phyloP scores from a whole-genome alignment of 2,797 vertebrate genomes.

The Prunella strophiata region DNA sequence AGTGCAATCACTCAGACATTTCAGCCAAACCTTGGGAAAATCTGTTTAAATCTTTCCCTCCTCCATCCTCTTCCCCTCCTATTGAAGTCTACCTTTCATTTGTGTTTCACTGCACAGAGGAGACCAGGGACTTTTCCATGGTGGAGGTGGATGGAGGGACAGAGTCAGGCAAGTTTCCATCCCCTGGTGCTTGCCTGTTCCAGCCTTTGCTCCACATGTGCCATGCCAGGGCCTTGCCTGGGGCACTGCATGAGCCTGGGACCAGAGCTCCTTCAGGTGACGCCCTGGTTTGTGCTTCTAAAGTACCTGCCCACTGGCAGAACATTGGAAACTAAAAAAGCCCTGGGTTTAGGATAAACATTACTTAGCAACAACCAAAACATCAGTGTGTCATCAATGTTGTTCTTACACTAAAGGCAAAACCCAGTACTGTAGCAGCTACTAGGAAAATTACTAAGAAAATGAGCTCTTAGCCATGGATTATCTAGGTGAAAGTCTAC shows the following conservation, averaged over 20 bases:
- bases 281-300: neutral
- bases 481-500: neutral
- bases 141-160: neutral
- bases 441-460: neutral
- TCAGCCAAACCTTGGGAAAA: neutral
- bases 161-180: neutral
- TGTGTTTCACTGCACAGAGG: neutral
- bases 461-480: neutral
- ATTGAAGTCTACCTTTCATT: neutral
- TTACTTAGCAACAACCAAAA: neutral
- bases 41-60: neutral
- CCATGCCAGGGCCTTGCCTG: neutral
- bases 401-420: neutral
- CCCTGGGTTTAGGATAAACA: neutral
- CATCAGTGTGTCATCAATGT: neutral
- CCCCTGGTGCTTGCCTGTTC: neutral
- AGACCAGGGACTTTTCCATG: fast-evolving
- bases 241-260: neutral
- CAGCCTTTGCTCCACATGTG: neutral
- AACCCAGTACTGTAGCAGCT: neutral
- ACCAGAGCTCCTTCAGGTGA: neutral
- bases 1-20: neutral
- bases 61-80: neutral
- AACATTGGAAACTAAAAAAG: neutral
- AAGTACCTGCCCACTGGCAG: neutral